These are phyloP conservation scores for Lasioglossum pauxillum DNA, from an alignment of 2,888 invertebrate genomes.

Conservation along the genomic window DNA sequence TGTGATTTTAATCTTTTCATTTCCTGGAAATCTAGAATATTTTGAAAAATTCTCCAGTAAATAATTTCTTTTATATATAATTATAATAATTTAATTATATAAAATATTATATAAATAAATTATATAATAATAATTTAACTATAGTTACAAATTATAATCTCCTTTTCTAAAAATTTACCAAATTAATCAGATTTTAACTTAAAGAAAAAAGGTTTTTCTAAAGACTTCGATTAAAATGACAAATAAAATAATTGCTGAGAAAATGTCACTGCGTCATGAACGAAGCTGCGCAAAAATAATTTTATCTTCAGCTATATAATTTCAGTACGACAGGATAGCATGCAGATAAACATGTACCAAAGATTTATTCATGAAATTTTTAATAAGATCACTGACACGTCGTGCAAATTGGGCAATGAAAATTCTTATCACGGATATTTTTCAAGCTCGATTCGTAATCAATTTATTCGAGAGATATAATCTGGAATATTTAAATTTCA, in stretches of 20 bases:
- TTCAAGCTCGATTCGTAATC: neutral
- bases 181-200: neutral
- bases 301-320: neutral
- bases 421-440: neutral
- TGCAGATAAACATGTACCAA: neutral
- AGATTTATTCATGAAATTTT: neutral
- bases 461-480: neutral
- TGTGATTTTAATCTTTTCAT: neutral
- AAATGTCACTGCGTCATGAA: neutral
- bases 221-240: neutral
- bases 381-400: neutral
- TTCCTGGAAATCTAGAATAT: neutral
- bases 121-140: neutral
- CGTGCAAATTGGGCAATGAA: neutral
- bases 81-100: neutral
- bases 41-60: neutral
- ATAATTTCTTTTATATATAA: neutral
- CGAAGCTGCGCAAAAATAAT: neutral
- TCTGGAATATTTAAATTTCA: neutral
- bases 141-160: neutral
- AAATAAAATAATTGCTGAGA: neutral
- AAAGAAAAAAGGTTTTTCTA: neutral
- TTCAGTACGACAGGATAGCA: neutral
- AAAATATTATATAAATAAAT: too few species aligned
- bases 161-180: neutral